Evolutionary conservation across 2,113 vertebrate genomes (phyloP).

Genomic region (Ursus arctos): DNA sequence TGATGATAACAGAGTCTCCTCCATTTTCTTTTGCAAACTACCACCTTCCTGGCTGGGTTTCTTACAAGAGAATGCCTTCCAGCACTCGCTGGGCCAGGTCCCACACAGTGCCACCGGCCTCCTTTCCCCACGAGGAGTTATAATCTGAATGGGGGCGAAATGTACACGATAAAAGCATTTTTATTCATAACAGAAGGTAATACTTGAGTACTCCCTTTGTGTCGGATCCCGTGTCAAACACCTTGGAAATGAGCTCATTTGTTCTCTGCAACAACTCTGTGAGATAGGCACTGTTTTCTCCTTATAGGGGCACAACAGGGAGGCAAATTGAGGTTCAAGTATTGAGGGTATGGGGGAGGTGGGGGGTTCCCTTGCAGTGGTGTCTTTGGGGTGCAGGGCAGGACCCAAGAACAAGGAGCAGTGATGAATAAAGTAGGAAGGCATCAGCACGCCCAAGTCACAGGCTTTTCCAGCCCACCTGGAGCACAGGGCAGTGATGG

Average conservation of each 20-base stretch:
- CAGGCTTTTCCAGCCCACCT: neutral
- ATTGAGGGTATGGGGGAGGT: neutral
- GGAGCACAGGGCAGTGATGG: neutral
- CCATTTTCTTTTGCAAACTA: neutral
- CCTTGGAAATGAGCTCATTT: neutral
- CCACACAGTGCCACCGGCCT: neutral
- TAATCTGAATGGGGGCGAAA: rapidly evolving
- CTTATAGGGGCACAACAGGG: neutral
- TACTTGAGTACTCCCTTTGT: neutral
- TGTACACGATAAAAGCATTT: rapidly evolving
- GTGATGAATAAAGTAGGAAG: neutral
- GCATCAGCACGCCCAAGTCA: neutral
- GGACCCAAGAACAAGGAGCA: neutral
- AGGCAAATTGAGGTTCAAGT: neutral
- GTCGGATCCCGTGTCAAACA: neutral
- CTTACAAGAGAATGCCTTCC: neutral
- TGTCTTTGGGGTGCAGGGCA: too few species aligned
- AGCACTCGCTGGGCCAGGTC: neutral
- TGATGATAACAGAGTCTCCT: neutral
- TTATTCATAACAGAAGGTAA: neutral
- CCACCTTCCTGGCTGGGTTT: neutral
- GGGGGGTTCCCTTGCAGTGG: neutral
- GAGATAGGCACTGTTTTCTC: neutral
- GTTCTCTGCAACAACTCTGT: neutral
- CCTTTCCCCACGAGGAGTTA: neutral